These are phyloP conservation scores for Episyrphus balteatus DNA, from an alignment of 1,140 invertebrate genomes.

Conservation along the genomic window DNA sequence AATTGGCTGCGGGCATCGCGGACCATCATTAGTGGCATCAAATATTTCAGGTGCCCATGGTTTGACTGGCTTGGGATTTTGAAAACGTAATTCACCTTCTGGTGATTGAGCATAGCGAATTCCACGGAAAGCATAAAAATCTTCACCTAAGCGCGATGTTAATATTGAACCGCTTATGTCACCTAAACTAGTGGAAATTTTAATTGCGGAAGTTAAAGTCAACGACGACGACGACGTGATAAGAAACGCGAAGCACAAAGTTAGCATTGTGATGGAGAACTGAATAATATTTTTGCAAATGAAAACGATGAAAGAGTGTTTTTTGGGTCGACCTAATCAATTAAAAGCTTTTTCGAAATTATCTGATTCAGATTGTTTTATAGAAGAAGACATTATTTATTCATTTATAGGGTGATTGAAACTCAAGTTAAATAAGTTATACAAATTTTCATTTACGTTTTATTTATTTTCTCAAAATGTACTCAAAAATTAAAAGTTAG, in stretches of 20 bases:
- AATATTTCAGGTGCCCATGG: slow-evolving; percentile 40
- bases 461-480: no score
- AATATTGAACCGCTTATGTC: slow-evolving; percentile 17
- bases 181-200: slow-evolving; percentile 19
- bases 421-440: no score
- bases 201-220: slow-evolving; percentile 4
- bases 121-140: slow-evolving; percentile 52
- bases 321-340: no score
- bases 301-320: no score
- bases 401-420: no score
- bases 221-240: not conserved
- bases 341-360: no score
- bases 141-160: slow-evolving; percentile 28
- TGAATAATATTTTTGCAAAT: no score
- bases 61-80: slow-evolving; percentile 37
- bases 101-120: slow-evolving; percentile 50
- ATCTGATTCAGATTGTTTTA: no score
- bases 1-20: slow-evolving; percentile 40
- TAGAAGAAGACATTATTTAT: no score
- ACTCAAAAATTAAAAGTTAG: no score
- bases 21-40: slow-evolving; percentile 45
- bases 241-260: not conserved
- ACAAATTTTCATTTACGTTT: no score
- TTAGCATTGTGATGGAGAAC: no score
- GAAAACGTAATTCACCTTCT: slow-evolving; percentile 19